phyloP scores from a whole-genome alignment of 1,140 invertebrate species.

The Nephotettix cincticeps region DNA sequence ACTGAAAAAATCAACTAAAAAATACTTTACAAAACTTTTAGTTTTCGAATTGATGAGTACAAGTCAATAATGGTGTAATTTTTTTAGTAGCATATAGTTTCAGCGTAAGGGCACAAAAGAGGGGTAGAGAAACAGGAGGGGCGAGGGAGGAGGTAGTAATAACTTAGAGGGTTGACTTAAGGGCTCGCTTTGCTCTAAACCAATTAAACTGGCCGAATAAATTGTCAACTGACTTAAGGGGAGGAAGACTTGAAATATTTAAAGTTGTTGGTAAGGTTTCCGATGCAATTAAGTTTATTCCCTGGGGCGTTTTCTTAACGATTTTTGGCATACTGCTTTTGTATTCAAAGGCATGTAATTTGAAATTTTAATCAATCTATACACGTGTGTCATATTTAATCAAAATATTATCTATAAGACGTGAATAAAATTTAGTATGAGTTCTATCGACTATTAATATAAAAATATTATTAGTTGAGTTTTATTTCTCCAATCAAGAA shows the following conservation, averaged over 20 bases:
- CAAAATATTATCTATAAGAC: too few relatives aligned
- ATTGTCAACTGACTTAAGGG: not conserved
- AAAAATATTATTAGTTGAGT: too few relatives aligned
- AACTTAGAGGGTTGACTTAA: constrained; percentile 7
- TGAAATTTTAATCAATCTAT: too few relatives aligned
- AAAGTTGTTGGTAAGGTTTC: not conserved
- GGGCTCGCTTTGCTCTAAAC: not conserved
- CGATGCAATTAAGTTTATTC: not conserved
- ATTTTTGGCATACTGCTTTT: too few relatives aligned
- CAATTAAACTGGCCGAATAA: constrained; percentile 3
- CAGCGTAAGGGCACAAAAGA: not conserved
- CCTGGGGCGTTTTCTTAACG: too few relatives aligned
- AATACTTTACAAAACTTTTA: too few relatives aligned
- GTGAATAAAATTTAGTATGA: too few relatives aligned
- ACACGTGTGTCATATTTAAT: too few relatives aligned
- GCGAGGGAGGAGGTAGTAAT: not conserved
- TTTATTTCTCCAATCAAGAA: too few relatives aligned
- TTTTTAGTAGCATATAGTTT: not conserved
- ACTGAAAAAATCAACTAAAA: too few relatives aligned
- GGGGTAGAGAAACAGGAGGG: not conserved
- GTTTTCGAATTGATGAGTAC: not conserved
- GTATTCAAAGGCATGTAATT: too few relatives aligned
- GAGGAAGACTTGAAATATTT: not conserved
- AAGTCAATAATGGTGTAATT: not conserved
- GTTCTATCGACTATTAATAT: too few relatives aligned